Evolutionary conservation across 2,888 invertebrate species (phyloP).

Genomic region (Polymixis flavicincta): DNA sequence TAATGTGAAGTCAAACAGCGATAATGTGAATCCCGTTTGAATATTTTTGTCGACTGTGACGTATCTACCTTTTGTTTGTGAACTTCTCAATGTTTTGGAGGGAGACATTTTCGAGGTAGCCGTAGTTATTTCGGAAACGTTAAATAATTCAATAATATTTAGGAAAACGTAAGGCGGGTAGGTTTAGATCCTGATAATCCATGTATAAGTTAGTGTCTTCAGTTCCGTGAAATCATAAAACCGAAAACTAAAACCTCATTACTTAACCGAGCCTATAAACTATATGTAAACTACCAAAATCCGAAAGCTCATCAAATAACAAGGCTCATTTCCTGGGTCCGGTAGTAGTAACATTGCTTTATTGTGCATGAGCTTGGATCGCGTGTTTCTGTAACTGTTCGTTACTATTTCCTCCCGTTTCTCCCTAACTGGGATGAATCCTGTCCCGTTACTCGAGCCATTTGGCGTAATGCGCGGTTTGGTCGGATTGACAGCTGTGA

Average conservation of each 20-base stretch:
- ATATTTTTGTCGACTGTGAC: constrained; percentile 81
- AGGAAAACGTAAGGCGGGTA: neutral
- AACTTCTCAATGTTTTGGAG: constrained; percentile 46
- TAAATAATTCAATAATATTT: no score
- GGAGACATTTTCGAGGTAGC: constrained; percentile 2
- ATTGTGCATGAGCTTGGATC: constrained; percentile 84
- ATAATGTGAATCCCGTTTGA: constrained; percentile 87
- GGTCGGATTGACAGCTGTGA: constrained; percentile 85
- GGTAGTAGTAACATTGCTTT: constrained; percentile 82
- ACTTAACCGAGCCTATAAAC: constrained; percentile 41
- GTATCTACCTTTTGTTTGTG: constrained; percentile 68
- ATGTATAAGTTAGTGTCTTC: neutral
- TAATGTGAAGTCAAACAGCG: constrained; percentile 90
- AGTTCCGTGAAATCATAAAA: no score
- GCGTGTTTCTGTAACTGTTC: constrained; percentile 71
- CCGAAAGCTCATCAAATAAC: constrained; percentile 77
- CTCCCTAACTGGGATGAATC: constrained; percentile 47
- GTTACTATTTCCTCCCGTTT: constrained; percentile 85
- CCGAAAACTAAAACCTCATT: constrained; percentile 21
- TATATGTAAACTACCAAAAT: constrained; percentile 59
- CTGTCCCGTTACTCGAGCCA: constrained; percentile 86
- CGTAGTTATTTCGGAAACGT: neutral
- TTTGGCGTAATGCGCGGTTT: constrained; percentile 90
- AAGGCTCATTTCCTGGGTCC: constrained; percentile 82
- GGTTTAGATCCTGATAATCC: no score